phyloP scores from a whole-genome alignment of 2,797 vertebrate species.

The Lepilemur ruficaudatus region DNA sequence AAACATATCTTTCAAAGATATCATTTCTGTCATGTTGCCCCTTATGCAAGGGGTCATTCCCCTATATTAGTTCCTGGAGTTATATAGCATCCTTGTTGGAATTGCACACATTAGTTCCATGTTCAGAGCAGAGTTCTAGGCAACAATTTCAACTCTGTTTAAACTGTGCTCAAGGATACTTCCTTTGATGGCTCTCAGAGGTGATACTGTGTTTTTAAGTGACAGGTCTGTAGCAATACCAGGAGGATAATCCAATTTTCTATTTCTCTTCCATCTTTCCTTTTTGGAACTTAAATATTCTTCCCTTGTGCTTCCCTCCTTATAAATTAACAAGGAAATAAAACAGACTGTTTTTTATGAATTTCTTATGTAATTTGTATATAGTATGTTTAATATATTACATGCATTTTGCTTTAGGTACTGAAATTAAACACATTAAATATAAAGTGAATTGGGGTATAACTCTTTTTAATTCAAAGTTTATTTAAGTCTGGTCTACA shows the following conservation, averaged over 20 bases:
- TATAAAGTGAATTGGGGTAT: not conserved
- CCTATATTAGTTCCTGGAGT: not conserved
- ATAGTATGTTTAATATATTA: not conserved
- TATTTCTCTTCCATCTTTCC: not conserved
- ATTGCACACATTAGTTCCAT: not conserved
- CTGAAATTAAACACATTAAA: constrained; percentile 18
- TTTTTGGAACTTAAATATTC: not conserved
- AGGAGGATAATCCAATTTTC: not conserved
- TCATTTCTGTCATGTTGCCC: not conserved
- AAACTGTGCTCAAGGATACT: not conserved
- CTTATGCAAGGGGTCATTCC: not conserved
- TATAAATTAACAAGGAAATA: not conserved
- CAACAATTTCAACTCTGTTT: not conserved
- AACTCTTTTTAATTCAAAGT: not conserved
- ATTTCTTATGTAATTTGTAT: constrained; percentile 2
- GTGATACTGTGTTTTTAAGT: not conserved
- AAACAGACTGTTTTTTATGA: not conserved
- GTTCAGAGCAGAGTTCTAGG: not conserved
- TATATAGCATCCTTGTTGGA: not conserved
- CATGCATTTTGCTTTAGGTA: constrained; percentile 11
- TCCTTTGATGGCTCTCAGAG: not conserved
- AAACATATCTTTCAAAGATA: not conserved
- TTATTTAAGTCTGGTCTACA: not conserved
- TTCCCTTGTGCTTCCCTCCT: not conserved
- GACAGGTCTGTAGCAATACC: not conserved